phyloP scores from a whole-genome alignment of 37 sponge, comb jelly and placozoan species.

The Beroe ovata region DNA sequence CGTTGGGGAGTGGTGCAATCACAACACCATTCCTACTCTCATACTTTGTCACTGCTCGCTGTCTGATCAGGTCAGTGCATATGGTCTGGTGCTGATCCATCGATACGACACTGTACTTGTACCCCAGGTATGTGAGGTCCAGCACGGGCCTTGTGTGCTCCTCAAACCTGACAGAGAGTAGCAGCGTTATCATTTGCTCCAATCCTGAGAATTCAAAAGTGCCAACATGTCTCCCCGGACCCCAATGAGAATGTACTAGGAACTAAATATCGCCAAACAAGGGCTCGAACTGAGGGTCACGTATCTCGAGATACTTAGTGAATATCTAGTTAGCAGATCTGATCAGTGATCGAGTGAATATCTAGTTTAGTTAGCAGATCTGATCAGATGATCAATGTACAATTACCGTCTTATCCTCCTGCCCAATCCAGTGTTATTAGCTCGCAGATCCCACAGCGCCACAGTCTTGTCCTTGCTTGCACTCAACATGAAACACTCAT shows the following conservation, averaged over 20 bases:
- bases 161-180: too few species aligned
- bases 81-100: constrained; percentile 31
- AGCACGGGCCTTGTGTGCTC: constrained; percentile 8
- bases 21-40: constrained; percentile 49
- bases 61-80: constrained; percentile 22
- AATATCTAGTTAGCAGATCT: too few species aligned
- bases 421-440: constrained; percentile 71
- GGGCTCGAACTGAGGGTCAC: too few species aligned
- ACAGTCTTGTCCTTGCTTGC: constrained; percentile 86
- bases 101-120: constrained; percentile 5
- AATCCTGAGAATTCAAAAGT: too few species aligned
- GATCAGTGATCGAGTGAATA: too few species aligned
- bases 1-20: background rate
- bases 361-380: too few species aligned
- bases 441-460: constrained; percentile 82
- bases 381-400: background rate
- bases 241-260: too few species aligned
- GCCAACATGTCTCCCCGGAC: too few species aligned
- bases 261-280: too few species aligned
- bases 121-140: background rate
- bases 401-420: constrained; percentile 23
- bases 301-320: too few species aligned
- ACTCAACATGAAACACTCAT: constrained; percentile 81
- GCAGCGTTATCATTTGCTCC: too few species aligned
- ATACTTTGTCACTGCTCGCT: constrained; percentile 12